Evolutionary conservation across 2,797 vertebrate genomes (phyloP).

Genomic region (Melanotaenia parkinsoni): DNA sequence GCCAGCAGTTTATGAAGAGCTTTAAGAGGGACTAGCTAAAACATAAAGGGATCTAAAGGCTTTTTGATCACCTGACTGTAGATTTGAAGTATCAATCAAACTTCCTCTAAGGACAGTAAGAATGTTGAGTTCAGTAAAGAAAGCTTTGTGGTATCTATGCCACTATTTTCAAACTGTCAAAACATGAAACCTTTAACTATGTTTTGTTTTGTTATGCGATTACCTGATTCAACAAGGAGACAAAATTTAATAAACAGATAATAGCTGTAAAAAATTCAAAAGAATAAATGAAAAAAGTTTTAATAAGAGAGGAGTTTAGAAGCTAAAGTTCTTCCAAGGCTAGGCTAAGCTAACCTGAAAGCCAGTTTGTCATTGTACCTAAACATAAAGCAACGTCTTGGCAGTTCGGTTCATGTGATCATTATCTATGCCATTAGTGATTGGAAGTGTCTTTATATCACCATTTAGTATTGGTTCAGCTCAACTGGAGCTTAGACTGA

Average conservation of each 20-base stretch:
- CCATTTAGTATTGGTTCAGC: neutral
- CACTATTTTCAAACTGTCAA: neutral
- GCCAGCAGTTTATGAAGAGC: slow-evolving; percentile 9
- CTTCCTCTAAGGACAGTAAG: neutral
- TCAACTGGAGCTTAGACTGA: neutral
- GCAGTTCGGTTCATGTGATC: too few species aligned
- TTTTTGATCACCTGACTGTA: neutral
- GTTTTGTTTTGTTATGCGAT: too few species aligned
- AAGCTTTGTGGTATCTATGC: neutral
- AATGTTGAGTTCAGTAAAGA: neutral
- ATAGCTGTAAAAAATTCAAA: too few species aligned
- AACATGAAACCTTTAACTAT: too few species aligned
- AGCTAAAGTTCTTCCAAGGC: neutral
- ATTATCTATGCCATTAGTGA: neutral
- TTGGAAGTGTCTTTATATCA: neutral
- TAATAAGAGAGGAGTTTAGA: too few species aligned
- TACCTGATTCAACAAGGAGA: too few species aligned
- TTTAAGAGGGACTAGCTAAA: neutral
- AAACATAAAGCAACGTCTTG: too few species aligned
- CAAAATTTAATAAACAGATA: too few species aligned
- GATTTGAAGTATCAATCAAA: neutral
- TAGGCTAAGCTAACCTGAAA: neutral
- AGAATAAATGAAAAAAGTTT: too few species aligned
- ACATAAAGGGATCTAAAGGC: neutral
- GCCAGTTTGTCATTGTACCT: too few species aligned